Evolutionary conservation across 2,888 invertebrate species (phyloP), one percentile per base, ranked within the genome.

Genomic region (Laspeyria flexula): DNA sequence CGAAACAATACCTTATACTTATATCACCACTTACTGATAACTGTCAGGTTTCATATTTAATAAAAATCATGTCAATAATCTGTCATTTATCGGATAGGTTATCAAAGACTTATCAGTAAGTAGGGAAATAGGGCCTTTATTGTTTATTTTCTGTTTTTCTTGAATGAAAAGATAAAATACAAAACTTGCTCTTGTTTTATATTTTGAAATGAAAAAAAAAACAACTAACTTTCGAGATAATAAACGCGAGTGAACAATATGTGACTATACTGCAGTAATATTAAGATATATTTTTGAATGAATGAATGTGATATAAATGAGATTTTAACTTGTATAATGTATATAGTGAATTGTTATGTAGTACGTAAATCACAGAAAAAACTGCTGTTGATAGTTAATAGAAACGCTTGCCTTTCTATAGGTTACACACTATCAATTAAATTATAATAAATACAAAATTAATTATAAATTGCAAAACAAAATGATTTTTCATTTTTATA

Each of bases 241-340:
- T 59, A 47, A 51, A 45, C 31, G 41, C 51, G n/a, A 44, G 39
- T 43, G 39, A 50, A 60, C 29, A 6, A 58, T 55, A 65, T 47
- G 64, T 72, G 76, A 76, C 75, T 55, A 55, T 60, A 71, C 60
- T 43, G 30, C 49, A 55, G 47, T 77, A 71, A 65, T 51, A 21
- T 61, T 81, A 77, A 78, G 75, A 46, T 77, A 77, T 83, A 85
- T 83, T 84, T 86, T 86, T 85, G 89, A 85, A 89, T 90, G 90
- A 86, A 87, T 87, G 86, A 52, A 86, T 88, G 89, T 90, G 90
- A 89, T 89, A 88, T 63, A 81, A 73, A 75, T 80, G 83, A 88
- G 79, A 87, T 88, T 87, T 81, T 82, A 81, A 67, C 62, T 69
- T 87, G 83, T 88, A 85, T 74, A 86, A 68, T 87, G 83, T 88